These are phyloP conservation scores for Danio aesculapii DNA, from an alignment of 2,797 vertebrate genomes.

Conservation along the genomic window DNA sequence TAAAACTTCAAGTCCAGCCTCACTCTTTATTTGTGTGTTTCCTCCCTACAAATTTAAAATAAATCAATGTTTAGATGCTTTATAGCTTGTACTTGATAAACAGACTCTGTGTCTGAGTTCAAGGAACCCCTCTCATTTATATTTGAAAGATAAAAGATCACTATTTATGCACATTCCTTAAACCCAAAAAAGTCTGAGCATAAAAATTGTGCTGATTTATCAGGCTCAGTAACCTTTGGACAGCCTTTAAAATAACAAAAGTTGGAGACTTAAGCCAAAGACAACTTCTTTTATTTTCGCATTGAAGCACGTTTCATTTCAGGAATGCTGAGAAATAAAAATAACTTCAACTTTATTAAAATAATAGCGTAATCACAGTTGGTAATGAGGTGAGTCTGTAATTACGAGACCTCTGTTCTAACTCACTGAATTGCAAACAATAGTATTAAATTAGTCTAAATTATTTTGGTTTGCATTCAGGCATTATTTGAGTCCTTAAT, in stretches of 20 bases:
- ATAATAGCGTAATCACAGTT: conserved; percentile 39
- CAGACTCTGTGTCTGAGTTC: conserved; percentile 62
- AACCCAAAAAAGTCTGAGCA: conserved; percentile 65
- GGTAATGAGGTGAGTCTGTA: conserved; percentile 57
- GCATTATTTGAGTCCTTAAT: conserved; percentile 33
- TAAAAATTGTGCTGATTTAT: conserved; percentile 60
- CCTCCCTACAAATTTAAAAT: conserved; percentile 54
- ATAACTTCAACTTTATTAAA: conserved; percentile 52
- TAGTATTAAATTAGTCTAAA: conserved; percentile 46
- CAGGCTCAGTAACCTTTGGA: conserved; percentile 57
- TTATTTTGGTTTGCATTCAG: conserved; percentile 44
- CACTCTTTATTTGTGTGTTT: conserved; percentile 54
- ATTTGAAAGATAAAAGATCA: conserved; percentile 68
- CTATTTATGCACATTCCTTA: conserved; percentile 66
- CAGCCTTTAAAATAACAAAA: conserved; percentile 69
- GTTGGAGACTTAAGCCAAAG: conserved; percentile 60
- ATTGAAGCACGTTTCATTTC: conserved; percentile 61
- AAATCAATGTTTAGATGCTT: conserved; percentile 58
- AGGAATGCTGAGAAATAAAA: conserved; percentile 54
- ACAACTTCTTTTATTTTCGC: conserved; percentile 64
- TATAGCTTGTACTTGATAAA: conserved; percentile 69
- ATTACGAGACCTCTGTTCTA: conserved; percentile 54
- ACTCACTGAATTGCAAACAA: conserved; percentile 56
- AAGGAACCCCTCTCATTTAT: conserved; percentile 35
- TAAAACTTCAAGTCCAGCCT: conserved; percentile 62